A percentile compares a stretch with the other conserved stretches of the same genome.
Conservation (phyloP, 2,113 vertebrate genomes). For the Prochilodus magdalenae region DNA sequence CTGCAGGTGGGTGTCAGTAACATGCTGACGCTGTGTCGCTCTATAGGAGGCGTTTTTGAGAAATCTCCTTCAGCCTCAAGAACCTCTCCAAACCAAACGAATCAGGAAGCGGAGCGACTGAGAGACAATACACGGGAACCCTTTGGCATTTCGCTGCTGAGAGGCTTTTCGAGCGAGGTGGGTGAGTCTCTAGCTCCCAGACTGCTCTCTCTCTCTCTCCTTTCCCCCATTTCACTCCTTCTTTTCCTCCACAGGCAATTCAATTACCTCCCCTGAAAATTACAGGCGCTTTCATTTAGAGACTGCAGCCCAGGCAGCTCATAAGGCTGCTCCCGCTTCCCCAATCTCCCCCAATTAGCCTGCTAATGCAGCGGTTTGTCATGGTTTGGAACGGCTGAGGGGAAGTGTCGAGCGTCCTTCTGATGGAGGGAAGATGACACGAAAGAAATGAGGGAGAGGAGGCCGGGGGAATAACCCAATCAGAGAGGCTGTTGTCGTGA, state of each 20-base stretch:
- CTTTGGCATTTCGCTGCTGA: conserved; percentile 56
- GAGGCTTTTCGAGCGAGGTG: conserved; percentile 47
- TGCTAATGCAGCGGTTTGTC: conserved; percentile 74
- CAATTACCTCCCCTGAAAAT: conserved; percentile 78
- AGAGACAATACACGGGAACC: conserved; percentile 47
- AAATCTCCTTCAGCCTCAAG: background rate
- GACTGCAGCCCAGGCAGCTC: conserved; percentile 67
- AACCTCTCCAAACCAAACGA: background rate
- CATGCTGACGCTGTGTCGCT: background rate
- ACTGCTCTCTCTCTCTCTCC: conserved; percentile 45
- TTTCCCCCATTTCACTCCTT: conserved; percentile 35
- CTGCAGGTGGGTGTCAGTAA: background rate
- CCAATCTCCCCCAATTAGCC: conserved; percentile 72
- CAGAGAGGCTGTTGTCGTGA: conserved; percentile 4
- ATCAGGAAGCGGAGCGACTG: background rate
- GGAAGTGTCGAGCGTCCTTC: conserved; percentile 57
- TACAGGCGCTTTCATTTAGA: conserved; percentile 72
- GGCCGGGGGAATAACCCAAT: conserved; percentile 9
- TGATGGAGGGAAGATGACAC: conserved; percentile 42
- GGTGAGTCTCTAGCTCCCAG: conserved; percentile 58
- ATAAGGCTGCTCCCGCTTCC: conserved; percentile 66
- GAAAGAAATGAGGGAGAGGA: background rate
- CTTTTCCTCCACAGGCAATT: conserved; percentile 66
- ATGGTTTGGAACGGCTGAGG: conserved; percentile 66
- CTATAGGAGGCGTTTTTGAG: background rate